Conservation (phyloP, 2,113 vertebrate genomes). For the Colistium nudipinnis region DNA sequence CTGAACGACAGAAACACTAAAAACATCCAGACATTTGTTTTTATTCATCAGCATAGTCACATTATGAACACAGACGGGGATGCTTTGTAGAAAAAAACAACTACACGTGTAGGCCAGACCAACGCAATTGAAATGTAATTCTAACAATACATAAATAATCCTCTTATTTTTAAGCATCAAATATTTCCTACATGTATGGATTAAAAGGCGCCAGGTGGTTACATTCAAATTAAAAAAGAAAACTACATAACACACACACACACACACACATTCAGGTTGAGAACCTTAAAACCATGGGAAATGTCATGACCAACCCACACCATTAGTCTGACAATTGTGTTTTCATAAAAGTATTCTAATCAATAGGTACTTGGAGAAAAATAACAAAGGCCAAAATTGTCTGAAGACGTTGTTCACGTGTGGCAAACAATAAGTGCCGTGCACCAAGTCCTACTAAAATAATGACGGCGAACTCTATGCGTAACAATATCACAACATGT, state of each 20-base stretch:
- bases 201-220: slow-evolving; percentile 1
- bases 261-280: slow-evolving; percentile 33
- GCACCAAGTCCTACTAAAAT: slow-evolving; percentile 28
- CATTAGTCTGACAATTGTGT: neutral
- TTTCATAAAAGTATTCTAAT: slow-evolving; percentile 20
- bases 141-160: slow-evolving; percentile 19
- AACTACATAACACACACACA: slow-evolving; percentile 4
- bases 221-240: slow-evolving; percentile 18
- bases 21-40: neutral
- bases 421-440: slow-evolving; percentile 16
- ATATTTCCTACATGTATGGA: slow-evolving; percentile 13
- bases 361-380: slow-evolving; percentile 35
- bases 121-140: slow-evolving; percentile 7
- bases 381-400: neutral
- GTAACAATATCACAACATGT: slow-evolving; percentile 20
- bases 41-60: slow-evolving; percentile 43
- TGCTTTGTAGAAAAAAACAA: slow-evolving; percentile 24
- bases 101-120: slow-evolving; percentile 12
- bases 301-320: neutral
- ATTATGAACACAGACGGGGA: slow-evolving; percentile 34
- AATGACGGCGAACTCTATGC: slow-evolving; percentile 10
- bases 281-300: slow-evolving; percentile 10
- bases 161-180: slow-evolving; percentile 9
- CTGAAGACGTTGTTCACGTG: slow-evolving; percentile 48
- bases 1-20: neutral